Evolutionary conservation across 2,888 invertebrate genomes (phyloP).

Genomic region (Chydorus sphaericus): DNA sequence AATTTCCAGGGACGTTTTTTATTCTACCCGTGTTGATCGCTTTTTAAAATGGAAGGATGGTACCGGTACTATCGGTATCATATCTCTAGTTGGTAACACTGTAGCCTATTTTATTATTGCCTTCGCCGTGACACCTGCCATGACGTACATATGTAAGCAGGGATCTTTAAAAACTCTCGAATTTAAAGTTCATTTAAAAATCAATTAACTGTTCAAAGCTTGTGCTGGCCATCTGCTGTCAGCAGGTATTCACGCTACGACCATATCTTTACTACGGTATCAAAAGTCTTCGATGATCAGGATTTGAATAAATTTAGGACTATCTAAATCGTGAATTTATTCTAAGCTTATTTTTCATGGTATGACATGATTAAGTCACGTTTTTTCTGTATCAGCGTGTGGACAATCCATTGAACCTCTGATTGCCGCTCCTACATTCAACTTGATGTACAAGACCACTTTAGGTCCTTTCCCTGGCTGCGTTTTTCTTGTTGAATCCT

Average conservation of each 20-base stretch:
- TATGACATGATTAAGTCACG: slow-evolving; percentile 2
- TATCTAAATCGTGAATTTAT: no score
- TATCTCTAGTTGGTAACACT: background rate
- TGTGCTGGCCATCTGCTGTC: no score
- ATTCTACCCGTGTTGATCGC: background rate
- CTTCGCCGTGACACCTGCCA: background rate
- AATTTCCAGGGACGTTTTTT: background rate
- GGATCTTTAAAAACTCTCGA: no score
- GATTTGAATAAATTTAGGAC: no score
- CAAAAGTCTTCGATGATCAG: no score
- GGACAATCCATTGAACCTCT: slow-evolving; percentile 2
- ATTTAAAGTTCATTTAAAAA: no score
- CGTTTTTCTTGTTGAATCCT: background rate
- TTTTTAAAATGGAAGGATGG: background rate
- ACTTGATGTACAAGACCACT: background rate
- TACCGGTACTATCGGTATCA: background rate
- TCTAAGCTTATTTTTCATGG: no score
- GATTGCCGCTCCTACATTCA: background rate
- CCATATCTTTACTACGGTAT: no score
- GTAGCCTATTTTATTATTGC: background rate
- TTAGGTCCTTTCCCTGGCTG: slow-evolving; percentile 8
- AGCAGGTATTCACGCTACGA: no score
- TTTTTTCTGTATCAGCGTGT: slow-evolving; percentile 2
- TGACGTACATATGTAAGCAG: background rate
- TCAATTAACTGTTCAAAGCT: no score